phyloP scores from a whole-genome alignment of 1,140 invertebrate genomes.

The Drosophila setifemur region DNA sequence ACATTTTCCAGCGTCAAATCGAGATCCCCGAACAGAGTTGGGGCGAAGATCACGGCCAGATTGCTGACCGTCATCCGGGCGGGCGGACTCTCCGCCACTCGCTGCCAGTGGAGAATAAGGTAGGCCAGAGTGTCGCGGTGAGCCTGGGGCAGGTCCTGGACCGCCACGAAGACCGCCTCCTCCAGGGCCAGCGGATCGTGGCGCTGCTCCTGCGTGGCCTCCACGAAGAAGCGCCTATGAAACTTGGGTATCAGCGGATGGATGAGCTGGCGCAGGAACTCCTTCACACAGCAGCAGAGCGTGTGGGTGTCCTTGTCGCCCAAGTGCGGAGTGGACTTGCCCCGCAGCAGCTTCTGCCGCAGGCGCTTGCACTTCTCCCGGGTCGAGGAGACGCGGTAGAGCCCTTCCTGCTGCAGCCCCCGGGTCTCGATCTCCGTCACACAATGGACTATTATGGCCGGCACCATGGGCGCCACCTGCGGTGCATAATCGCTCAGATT shows the following conservation, averaged over 20 bases:
- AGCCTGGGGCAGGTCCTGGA: conserved; percentile 89
- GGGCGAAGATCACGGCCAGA: conserved; percentile 92
- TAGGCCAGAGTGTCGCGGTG: conserved; percentile 95
- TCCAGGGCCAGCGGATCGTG: conserved; percentile 82
- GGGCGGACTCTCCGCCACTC: conserved; percentile 85
- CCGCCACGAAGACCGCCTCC: conserved; percentile 85
- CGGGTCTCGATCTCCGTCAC: conserved; percentile 94
- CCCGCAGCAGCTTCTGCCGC: conserved; percentile 90
- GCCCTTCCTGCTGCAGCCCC: conserved; percentile 91
- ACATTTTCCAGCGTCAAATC: conserved; percentile 82
- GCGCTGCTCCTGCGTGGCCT: conserved; percentile 83
- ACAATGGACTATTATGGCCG: conserved; percentile 95
- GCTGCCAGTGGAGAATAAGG: conserved; percentile 92
- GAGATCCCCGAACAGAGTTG: conserved; percentile 85
- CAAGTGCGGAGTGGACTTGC: conserved; percentile 88
- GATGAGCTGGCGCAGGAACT: conserved; percentile 89
- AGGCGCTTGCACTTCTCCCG: conserved; percentile 92
- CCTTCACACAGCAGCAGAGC: conserved; percentile 93
- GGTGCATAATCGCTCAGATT: conserved; percentile 92
- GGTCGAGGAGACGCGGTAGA: conserved; percentile 95
- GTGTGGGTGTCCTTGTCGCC: conserved; percentile 89
- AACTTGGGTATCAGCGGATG: conserved; percentile 91
- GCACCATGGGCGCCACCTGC: conserved; percentile 93
- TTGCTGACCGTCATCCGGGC: conserved; percentile 91
- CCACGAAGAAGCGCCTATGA: conserved; percentile 89